Evolutionary conservation across 2,888 invertebrate species (phyloP).

Genomic region (Ceramica pisi): DNA sequence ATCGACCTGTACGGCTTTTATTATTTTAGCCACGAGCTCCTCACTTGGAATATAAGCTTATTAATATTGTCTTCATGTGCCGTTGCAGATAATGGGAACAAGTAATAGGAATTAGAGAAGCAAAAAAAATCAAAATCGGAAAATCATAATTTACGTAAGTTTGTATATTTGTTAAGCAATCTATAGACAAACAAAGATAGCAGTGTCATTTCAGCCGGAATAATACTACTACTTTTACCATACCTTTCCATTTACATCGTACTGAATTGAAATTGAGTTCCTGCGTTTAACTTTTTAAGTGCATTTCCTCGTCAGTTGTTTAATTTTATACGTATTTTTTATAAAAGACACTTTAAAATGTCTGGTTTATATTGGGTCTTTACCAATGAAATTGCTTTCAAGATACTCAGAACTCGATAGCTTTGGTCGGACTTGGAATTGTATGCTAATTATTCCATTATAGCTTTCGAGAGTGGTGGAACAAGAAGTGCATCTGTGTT

Average conservation of each 20-base stretch:
- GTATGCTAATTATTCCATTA: too few species aligned
- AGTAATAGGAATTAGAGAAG: background rate
- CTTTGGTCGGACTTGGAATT: too few species aligned
- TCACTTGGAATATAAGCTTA: background rate
- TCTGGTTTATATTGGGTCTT: background rate
- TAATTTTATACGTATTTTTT: background rate
- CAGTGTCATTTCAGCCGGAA: too few species aligned
- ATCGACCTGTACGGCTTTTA: too few species aligned
- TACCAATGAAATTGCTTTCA: too few species aligned
- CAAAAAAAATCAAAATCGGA: background rate
- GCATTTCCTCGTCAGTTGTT: background rate
- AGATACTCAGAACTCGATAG: too few species aligned
- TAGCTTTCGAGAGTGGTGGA: too few species aligned
- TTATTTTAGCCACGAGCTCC: too few species aligned
- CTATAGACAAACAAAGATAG: too few species aligned
- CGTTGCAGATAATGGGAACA: background rate
- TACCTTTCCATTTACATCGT: background rate
- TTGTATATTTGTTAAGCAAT: background rate
- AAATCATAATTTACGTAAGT: background rate
- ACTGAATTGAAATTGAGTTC: background rate
- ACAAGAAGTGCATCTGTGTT: too few species aligned
- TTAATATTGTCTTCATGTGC: too few species aligned
- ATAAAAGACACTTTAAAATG: background rate
- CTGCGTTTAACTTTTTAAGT: background rate
- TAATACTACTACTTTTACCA: background rate